Conservation (phyloP, 2,113 vertebrate species). For the Eulemur macaco region DNA sequence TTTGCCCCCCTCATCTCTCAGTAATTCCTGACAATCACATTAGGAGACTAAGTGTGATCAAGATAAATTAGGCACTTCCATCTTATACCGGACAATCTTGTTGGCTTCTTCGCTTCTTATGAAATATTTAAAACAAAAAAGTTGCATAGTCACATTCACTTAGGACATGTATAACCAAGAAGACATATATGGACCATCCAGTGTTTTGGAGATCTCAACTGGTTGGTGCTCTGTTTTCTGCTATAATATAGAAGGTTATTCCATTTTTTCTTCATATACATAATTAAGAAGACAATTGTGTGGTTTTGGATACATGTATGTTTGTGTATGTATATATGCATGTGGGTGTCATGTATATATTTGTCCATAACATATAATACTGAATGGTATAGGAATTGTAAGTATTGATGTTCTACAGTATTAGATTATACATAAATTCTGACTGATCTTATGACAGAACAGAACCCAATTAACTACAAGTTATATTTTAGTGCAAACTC, state of each 20-base stretch:
- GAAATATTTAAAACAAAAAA: constrained; percentile 10
- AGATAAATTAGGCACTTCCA: not conserved
- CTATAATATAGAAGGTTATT: not conserved
- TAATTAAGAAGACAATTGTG: not conserved
- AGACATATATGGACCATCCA: not conserved
- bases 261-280: not conserved
- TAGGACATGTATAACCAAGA: not conserved
- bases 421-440: constrained; percentile 10
- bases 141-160: not conserved
- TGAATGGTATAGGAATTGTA: not conserved
- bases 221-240: not conserved
- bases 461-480: constrained; percentile 13
- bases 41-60: not conserved
- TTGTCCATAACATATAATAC: not conserved
- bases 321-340: not conserved
- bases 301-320: not conserved
- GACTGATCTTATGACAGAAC: not conserved
- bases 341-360: not conserved
- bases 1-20: not conserved
- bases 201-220: not conserved
- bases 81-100: not conserved
- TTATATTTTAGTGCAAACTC: constrained; percentile 30
- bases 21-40: not conserved
- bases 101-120: not conserved
- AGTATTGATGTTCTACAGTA: not conserved